A percentile compares a stretch with the other conserved stretches of the same genome.
These are phyloP conservation scores for Acrocephalus kingi DNA, from an alignment of 2,113 vertebrate genomes.

Conservation along the genomic window DNA sequence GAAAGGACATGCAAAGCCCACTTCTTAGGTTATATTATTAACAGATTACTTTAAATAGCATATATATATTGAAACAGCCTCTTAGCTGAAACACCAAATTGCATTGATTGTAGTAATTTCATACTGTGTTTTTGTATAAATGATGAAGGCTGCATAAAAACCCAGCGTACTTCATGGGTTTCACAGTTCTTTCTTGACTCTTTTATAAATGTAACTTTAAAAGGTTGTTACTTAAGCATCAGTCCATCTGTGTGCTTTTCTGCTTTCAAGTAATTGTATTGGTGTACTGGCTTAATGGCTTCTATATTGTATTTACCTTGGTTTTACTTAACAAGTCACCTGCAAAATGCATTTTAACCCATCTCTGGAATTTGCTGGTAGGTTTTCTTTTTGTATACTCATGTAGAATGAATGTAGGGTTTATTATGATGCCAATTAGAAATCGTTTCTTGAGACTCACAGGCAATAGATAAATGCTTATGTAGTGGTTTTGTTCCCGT, in stretches of 20 bases:
- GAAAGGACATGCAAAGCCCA: background rate
- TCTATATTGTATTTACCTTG: background rate
- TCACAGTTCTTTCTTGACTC: background rate
- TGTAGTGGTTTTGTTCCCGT: background rate
- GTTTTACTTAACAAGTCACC: background rate
- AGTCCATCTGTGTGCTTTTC: background rate
- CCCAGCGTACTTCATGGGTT: background rate
- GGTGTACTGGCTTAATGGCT: background rate
- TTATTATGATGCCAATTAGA: background rate
- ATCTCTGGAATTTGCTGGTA: background rate
- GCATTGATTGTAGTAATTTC: background rate
- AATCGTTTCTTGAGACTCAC: background rate
- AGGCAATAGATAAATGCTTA: background rate
- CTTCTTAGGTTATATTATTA: background rate
- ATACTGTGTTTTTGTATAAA: constrained; percentile 14
- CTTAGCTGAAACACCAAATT: background rate
- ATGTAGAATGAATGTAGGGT: background rate
- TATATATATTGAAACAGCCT: background rate
- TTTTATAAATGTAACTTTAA: background rate
- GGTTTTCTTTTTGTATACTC: background rate
- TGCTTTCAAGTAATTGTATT: background rate
- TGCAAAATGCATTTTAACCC: background rate
- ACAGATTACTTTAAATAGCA: constrained; percentile 13
- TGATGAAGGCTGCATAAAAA: background rate
- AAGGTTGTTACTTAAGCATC: background rate